Evolutionary conservation across 1,140 invertebrate genomes (phyloP).

Genomic region (Steinernema khuongi): DNA sequence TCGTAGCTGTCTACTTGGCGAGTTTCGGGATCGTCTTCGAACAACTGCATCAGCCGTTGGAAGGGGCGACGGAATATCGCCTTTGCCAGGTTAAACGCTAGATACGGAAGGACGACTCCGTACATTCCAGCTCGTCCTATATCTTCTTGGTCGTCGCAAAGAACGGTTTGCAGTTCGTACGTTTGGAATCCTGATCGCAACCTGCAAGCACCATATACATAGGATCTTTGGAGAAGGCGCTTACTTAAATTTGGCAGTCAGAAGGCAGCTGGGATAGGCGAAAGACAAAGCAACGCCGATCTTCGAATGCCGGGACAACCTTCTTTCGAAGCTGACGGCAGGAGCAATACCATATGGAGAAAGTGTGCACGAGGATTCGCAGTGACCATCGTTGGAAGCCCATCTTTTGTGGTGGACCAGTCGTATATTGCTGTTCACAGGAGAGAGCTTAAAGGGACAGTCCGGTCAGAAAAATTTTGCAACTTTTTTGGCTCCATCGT

Average conservation of each 20-base stretch:
- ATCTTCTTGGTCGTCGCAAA: conserved; percentile 52
- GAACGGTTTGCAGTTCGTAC: conserved; percentile 50
- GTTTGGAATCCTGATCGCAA: conserved; percentile 45
- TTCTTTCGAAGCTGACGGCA: conserved; percentile 43
- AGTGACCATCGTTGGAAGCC: conserved; percentile 32
- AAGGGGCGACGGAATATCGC: conserved; percentile 41
- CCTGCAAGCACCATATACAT: conserved; percentile 29
- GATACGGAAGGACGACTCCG: conserved; percentile 44
- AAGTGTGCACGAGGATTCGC: background rate
- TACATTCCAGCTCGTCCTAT: conserved; percentile 42
- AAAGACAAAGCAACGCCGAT: conserved; percentile 39
- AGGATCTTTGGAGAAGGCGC: background rate
- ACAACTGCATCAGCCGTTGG: conserved; percentile 34
- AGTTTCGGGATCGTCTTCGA: conserved; percentile 44
- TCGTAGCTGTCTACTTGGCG: conserved; percentile 42
- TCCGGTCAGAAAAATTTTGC: no score
- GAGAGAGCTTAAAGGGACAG: conserved; percentile 34
- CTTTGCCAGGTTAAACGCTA: conserved; percentile 34
- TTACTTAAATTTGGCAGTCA: conserved; percentile 45
- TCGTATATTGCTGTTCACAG: conserved; percentile 31
- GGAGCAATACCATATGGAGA: conserved; percentile 42
- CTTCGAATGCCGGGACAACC: conserved; percentile 43
- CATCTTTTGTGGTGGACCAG: conserved; percentile 37
- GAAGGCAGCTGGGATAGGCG: conserved; percentile 41
- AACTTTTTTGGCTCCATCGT: no score